These are phyloP conservation scores for Knipowitschia caucasica DNA, from an alignment of 2,797 vertebrate genomes.

Conservation along the genomic window DNA sequence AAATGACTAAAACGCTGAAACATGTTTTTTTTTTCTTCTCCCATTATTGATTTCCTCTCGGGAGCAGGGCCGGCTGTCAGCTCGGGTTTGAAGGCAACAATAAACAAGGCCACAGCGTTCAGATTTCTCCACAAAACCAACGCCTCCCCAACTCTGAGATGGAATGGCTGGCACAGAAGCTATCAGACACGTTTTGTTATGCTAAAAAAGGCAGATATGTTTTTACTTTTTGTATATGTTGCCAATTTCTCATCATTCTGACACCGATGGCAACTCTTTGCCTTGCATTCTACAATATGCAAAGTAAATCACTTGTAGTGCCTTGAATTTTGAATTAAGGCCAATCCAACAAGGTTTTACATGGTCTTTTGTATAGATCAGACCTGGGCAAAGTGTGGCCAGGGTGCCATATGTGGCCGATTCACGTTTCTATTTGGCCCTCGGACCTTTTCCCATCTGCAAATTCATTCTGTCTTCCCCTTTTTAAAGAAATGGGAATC, in stretches of 20 bases:
- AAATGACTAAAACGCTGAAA: not conserved
- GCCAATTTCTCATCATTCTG: not conserved
- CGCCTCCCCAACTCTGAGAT: not conserved
- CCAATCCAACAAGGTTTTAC: too few relatives aligned
- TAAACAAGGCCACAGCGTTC: not conserved
- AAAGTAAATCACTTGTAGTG: too few relatives aligned
- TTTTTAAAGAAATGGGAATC: too few relatives aligned
- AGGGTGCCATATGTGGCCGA: too few relatives aligned
- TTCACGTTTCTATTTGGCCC: too few relatives aligned
- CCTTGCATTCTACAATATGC: too few relatives aligned
- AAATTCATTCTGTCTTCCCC: too few relatives aligned
- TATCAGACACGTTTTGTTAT: not conserved
- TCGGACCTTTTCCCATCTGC: too few relatives aligned
- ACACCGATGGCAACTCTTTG: too few relatives aligned
- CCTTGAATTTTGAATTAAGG: too few relatives aligned
- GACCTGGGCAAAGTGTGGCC: too few relatives aligned
- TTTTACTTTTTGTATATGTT: not conserved
- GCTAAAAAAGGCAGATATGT: not conserved
- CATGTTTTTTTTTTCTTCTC: not conserved
- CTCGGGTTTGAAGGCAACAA: slow-evolving; percentile 8
- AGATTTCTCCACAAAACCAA: not conserved
- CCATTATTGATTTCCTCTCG: not conserved
- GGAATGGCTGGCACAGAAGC: not conserved
- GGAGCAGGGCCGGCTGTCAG: not conserved
- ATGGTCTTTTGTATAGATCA: too few relatives aligned